Base-by-base conservation (phyloP, 2,888 invertebrate genomes). In the Chelonus formosanus region DNA sequence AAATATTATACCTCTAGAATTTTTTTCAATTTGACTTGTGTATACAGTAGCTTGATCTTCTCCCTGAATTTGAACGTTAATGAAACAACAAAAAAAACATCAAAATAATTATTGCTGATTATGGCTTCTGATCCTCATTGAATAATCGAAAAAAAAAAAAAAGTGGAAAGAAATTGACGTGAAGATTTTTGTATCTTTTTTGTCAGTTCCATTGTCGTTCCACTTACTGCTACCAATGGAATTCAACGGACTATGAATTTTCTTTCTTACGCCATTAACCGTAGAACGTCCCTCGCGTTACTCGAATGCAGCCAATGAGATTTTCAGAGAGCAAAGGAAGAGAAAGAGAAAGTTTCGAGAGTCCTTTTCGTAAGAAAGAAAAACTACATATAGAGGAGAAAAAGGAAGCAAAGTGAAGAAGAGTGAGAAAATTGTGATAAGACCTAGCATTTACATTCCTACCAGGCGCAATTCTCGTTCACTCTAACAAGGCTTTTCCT, bases 401-500 rank as follows among this genome's bases (percentile, higher is more conserved):
- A 59, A 52, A 65, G 62, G 65, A 62, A 55, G 36, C 52, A 58
- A 47, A 53, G 64, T 59, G 67, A 20, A 54, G 60, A 32, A 36
- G 61, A 55, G 65, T 68, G 61, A 34, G 67, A 72, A 70, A 68
- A 66, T 61, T 67, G 71, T 76, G 77, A 79, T 78, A 80, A 78
- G 77, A 75, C 70, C 73, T 44, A 73, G 74, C 79, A 77, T 79
- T 79, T 79, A 76, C 78, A 78, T 78, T 79, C 75, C 73, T 73
- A 71, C 73, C 74, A 75, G 75, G 73, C 75, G 76, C 76, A 74
- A 77, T 79, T 78, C 74, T 75, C 74, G 72, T 76, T 76, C 57
- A 61, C 67, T 66, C 70, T 78, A 78, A 78, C 76, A 74, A 75
- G 74, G 72, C 66, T 65, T 71, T 73, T 75, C 56, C 63, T 69